Evolutionary conservation across 2,888 invertebrate genomes (phyloP).

Genomic region (Elysia crispata): DNA sequence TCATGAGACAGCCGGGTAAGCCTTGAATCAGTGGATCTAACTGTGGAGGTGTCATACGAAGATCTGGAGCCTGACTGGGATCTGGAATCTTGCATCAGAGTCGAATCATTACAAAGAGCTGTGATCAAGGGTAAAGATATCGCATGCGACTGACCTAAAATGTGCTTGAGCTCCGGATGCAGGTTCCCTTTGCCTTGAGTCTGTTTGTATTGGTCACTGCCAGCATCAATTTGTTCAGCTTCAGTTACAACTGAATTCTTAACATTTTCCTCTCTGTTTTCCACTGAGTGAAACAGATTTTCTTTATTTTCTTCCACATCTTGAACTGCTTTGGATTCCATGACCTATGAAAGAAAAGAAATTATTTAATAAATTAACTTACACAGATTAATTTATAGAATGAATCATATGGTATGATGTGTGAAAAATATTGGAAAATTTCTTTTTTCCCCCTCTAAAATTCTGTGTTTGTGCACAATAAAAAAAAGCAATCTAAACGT

Average conservation of each 20-base stretch:
- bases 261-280: slow-evolving; percentile 35
- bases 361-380: neutral
- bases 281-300: slow-evolving; percentile 46
- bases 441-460: too few species aligned
- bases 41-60: slow-evolving; percentile 65
- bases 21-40: slow-evolving; percentile 66
- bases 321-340: slow-evolving; percentile 35
- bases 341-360: slow-evolving; percentile 15
- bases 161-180: slow-evolving; percentile 71
- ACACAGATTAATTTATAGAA: too few species aligned
- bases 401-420: too few species aligned
- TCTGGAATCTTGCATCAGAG: slow-evolving; percentile 49
- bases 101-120: slow-evolving; percentile 90
- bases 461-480: too few species aligned
- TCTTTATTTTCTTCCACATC: slow-evolving; percentile 36
- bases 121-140: slow-evolving; percentile 88
- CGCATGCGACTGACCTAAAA: slow-evolving; percentile 66
- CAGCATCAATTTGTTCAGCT: neutral
- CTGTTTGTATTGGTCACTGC: neutral
- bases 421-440: too few species aligned
- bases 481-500: too few species aligned
- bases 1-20: slow-evolving; percentile 65
- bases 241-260: neutral
- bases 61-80: slow-evolving; percentile 55
- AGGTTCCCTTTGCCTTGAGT: slow-evolving; percentile 58